A percentile compares a stretch with the other conserved stretches of the same genome.
These are phyloP conservation scores for Tinea semifulvella DNA, from an alignment of 2,888 invertebrate genomes.

Conservation along the genomic window DNA sequence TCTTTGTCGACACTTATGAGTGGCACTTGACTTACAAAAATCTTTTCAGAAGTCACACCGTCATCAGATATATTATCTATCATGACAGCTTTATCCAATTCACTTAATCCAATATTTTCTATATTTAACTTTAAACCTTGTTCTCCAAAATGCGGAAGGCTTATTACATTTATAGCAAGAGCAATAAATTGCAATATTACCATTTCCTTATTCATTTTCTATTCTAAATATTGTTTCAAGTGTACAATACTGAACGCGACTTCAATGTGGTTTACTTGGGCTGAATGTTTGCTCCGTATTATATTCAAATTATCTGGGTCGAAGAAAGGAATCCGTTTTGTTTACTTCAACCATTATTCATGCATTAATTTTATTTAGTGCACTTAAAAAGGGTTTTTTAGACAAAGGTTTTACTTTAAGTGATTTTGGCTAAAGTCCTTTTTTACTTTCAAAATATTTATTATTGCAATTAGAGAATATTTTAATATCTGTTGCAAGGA, in stretches of 20 bases:
- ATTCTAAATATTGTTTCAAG: background rate
- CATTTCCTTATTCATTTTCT: background rate
- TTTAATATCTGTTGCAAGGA: slow-evolving; percentile 27
- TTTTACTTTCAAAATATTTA: background rate
- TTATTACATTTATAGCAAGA: background rate
- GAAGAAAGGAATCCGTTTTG: slow-evolving; percentile 40
- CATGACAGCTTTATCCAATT: too few relatives aligned
- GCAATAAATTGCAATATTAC: background rate
- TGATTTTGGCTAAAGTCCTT: background rate
- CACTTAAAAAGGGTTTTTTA: background rate
- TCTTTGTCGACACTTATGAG: background rate
- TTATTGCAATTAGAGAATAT: background rate
- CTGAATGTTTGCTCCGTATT: slow-evolving; percentile 26
- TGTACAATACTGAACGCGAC: slow-evolving; percentile 2
- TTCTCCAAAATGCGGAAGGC: slow-evolving; percentile 7
- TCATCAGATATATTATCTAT: background rate
- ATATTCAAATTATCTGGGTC: slow-evolving; percentile 42
- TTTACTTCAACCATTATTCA: background rate
- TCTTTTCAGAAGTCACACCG: background rate
- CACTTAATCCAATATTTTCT: background rate
- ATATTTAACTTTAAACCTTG: background rate
- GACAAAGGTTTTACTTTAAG: background rate
- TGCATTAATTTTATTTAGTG: slow-evolving; percentile 1
- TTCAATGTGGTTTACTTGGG: background rate
- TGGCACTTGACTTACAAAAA: slow-evolving; percentile 1